A percentile compares a stretch with the other conserved stretches of the same genome.
Conservation (phyloP, 2,888 invertebrate genomes). For the Protophormia terraenovae region DNA sequence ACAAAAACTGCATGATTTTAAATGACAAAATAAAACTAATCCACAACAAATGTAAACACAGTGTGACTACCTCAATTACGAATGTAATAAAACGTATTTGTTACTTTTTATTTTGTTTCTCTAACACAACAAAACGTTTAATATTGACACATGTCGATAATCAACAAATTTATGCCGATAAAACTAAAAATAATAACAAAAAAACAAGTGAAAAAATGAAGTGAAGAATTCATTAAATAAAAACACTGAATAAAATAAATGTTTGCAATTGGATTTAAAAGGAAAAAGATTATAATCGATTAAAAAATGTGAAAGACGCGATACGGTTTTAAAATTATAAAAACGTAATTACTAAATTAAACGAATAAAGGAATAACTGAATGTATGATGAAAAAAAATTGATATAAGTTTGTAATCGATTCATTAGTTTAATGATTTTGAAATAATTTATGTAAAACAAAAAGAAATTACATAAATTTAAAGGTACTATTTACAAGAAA, state of each 20-base stretch:
- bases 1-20: too few species aligned
- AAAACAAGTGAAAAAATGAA: not conserved
- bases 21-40: slow-evolving; percentile 13
- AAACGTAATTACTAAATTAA: not conserved
- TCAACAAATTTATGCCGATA: too few species aligned
- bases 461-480: too few species aligned
- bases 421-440: too few species aligned
- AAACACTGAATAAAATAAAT: not conserved
- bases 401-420: not conserved
- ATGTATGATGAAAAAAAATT: not conserved
- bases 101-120: not conserved
- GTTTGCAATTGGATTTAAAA: not conserved
- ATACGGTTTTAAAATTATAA: not conserved
- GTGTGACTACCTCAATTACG: slow-evolving; percentile 44
- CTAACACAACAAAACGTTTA: too few species aligned
- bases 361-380: not conserved
- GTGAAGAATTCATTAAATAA: not conserved
- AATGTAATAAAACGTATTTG: not conserved
- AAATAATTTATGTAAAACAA: too few species aligned
- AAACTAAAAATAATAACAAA: too few species aligned
- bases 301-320: not conserved
- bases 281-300: not conserved
- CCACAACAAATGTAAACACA: slow-evolving; percentile 34
- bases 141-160: not conserved
- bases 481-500: too few species aligned